Evolutionary conservation across 2,797 vertebrate species (phyloP).

Genomic region (Macropodus opercularis): DNA sequence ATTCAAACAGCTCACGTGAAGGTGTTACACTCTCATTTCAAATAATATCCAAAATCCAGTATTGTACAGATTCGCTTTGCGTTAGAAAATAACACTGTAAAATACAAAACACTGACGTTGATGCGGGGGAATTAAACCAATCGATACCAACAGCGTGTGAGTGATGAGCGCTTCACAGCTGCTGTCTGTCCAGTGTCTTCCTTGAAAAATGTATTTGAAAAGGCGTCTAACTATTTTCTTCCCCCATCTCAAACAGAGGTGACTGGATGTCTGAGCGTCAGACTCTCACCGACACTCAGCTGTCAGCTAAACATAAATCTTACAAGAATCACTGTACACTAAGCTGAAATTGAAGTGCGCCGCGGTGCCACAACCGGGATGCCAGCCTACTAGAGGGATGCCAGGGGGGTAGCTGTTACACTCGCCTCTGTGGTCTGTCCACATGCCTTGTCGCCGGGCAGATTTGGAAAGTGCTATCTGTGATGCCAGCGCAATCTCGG

Average conservation of each 20-base stretch:
- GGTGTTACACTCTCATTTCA: background rate
- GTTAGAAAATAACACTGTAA: too few species aligned
- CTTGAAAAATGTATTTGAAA: background rate
- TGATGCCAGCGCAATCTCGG: conserved; percentile 68
- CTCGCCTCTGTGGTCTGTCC: conserved; percentile 57
- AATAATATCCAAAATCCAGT: background rate
- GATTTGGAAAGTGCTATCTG: conserved; percentile 61
- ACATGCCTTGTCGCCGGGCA: conserved; percentile 74
- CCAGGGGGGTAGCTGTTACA: conserved; percentile 72
- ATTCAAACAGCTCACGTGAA: too few species aligned
- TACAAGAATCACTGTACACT: conserved; percentile 63
- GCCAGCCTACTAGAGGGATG: conserved; percentile 65
- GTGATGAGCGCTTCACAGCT: too few species aligned
- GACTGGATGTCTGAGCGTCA: conserved; percentile 29
- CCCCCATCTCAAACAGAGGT: conserved; percentile 12
- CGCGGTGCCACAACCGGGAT: conserved; percentile 63
- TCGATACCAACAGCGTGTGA: too few species aligned
- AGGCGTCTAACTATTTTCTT: background rate
- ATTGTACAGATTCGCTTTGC: too few species aligned
- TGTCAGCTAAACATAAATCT: conserved; percentile 77
- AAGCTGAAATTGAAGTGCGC: conserved; percentile 68
- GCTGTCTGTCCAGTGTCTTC: too few species aligned
- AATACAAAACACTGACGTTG: background rate
- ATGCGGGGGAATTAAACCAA: too few species aligned
- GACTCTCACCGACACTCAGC: conserved; percentile 47